Base-by-base conservation (phyloP, 2,888 invertebrate genomes). In the Dryobota labecula region DNA sequence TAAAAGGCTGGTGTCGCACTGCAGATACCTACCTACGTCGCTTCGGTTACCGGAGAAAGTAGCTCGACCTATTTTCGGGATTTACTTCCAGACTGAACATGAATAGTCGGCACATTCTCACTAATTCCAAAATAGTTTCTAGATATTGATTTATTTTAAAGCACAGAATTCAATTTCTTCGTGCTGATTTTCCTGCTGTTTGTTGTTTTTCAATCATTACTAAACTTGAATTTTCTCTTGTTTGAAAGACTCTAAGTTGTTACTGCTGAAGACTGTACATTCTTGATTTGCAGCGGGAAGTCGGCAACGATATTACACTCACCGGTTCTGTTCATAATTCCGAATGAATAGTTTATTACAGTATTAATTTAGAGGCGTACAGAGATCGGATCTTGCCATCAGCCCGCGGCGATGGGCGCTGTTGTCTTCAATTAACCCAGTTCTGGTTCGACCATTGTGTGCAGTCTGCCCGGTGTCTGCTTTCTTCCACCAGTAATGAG, bases 391-490 rank as follows among this genome's bases (percentile, higher is more conserved):
- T 93, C 91, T 91, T 88, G 87, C 84, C 74, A 89, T 83, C 88
- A 81, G 91, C 92, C 91, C 84, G 87, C 89, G 91, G 92, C 93
- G 86, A 89, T 92, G 88, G 91, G 86, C 88, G 90, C 90, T 91
- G 91, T 92, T 92, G 93, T 93, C 94, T 94, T 94, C 93, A 94
- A 95, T 95, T 95, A 95, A 95, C 95, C 95, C 92, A 95, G 91
- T 93, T 95, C 90, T 91, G 87, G 89, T 88, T 84, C 86, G 90
- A 85, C 91, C 92, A 94, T 94, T 95, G 94, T 95, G 88, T 91
- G 84, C 87, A 90, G 95, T 95, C 95, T 95, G 89, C 90, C 80
- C 89, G 92, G 92, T 93, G 95, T 95, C 95, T 95, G 94, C 95
- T 95, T 95, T 95, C 95, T 92, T 95, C 93, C 91, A 91, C 85